A percentile compares a stretch with the other conserved stretches of the same genome.
Evolutionary conservation across 2,888 invertebrate genomes (phyloP).

Genomic region (Lymantria monacha): DNA sequence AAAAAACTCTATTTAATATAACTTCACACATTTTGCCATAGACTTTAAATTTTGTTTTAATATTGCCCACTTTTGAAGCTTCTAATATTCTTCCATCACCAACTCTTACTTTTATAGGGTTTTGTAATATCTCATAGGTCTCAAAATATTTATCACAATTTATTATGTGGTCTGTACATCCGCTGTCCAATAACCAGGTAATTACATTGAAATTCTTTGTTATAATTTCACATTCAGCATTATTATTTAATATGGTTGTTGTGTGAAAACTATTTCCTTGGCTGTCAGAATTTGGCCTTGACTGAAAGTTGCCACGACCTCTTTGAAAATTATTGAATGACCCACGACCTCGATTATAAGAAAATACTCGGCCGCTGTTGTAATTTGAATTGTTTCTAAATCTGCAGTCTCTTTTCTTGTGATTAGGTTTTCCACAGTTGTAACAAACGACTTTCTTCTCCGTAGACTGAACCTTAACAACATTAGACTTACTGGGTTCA

Average conservation of each 20-base stretch:
- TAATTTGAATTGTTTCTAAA: neutral
- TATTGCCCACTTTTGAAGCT: neutral
- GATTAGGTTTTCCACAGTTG: neutral
- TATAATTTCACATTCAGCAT: neutral
- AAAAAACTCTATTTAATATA: constrained; percentile 4
- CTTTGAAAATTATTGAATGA: no score
- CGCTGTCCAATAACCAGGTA: constrained; percentile 17
- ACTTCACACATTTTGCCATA: neutral
- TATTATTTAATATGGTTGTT: neutral
- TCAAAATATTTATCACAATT: constrained; percentile 12
- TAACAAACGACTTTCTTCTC: neutral
- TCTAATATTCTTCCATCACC: neutral
- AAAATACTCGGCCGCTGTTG: neutral
- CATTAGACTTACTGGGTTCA: neutral
- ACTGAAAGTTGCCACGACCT: neutral
- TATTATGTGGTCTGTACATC: constrained; percentile 19
- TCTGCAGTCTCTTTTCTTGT: neutral
- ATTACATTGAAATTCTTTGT: constrained; percentile 3
- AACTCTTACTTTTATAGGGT: neutral
- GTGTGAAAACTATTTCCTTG: no score
- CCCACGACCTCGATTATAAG: no score
- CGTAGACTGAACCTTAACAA: neutral
- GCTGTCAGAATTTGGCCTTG: neutral
- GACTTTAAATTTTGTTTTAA: neutral
- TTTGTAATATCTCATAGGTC: neutral